Evolutionary conservation across 92 coral and sea anemone genomes (phyloP).

Genomic region (Umimayanthus chanpuru): DNA sequence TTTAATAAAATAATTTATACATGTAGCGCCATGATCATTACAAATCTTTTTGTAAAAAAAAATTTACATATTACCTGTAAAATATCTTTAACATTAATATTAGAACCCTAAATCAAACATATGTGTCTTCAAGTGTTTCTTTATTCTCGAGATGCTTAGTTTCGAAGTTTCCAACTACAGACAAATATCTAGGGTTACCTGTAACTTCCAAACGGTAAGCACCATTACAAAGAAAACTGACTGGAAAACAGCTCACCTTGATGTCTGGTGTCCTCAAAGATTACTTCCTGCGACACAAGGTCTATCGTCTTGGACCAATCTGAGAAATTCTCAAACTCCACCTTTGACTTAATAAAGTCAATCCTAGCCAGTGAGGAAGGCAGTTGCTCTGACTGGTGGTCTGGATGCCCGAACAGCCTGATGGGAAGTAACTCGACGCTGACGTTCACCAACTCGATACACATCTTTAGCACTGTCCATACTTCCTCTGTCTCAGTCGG

Average conservation of each 20-base stretch:
- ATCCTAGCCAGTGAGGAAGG: constrained; percentile 88
- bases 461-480: constrained; percentile 94
- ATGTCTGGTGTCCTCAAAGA: constrained; percentile 89
- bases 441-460: constrained; percentile 86
- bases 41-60: too few relatives aligned
- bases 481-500: constrained; percentile 82
- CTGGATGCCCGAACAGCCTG: constrained; percentile 79
- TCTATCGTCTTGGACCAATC: constrained; percentile 99
- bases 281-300: constrained; percentile 91
- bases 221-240: neutral
- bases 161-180: neutral
- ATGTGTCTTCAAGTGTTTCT: neutral
- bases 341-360: constrained; percentile 92
- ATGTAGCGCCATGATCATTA: too few relatives aligned
- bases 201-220: neutral
- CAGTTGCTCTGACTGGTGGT: constrained; percentile 54
- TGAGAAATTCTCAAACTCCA: constrained; percentile 91
- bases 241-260: constrained; percentile 57
- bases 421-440: constrained; percentile 88
- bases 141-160: too few relatives aligned
- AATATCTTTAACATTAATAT: too few relatives aligned
- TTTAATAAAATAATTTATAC: too few relatives aligned
- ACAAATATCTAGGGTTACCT: neutral
- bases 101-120: too few relatives aligned
- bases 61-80: too few relatives aligned